Percentiles rank a stretch among this genome's conserved stretches.
Evolutionary conservation across 2,113 vertebrate species (phyloP).

Genomic region (Pygoscelis adeliae): DNA sequence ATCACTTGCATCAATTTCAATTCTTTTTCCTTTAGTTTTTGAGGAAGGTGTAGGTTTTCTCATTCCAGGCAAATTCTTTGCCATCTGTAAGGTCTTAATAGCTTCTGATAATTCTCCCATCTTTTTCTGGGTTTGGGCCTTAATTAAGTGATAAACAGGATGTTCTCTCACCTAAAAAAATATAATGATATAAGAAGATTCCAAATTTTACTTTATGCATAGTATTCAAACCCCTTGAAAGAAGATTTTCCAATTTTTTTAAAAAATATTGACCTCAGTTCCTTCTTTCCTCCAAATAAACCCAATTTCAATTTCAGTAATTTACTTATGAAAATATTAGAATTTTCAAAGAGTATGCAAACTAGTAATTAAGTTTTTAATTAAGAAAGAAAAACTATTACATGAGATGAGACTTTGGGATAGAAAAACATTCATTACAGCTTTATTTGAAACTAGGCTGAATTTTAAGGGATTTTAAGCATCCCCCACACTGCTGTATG

Average conservation of each 20-base stretch:
- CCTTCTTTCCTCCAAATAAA: background rate
- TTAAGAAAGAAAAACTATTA: background rate
- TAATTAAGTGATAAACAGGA: slow-evolving; percentile 94
- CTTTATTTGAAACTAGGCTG: background rate
- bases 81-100: slow-evolving; percentile 93
- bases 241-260: background rate
- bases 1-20: slow-evolving; percentile 82
- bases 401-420: background rate
- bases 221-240: background rate
- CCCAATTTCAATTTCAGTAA: background rate
- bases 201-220: background rate
- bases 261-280: background rate
- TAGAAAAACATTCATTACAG: background rate
- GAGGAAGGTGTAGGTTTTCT: slow-evolving; percentile 75
- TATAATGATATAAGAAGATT: background rate
- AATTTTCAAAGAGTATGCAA: background rate
- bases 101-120: slow-evolving; percentile 88
- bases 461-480: background rate
- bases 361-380: background rate
- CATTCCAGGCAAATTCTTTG: slow-evolving; percentile 90
- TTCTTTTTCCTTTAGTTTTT: slow-evolving; percentile 81
- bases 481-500: background rate
- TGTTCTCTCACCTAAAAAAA: slow-evolving; percentile 86
- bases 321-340: background rate
- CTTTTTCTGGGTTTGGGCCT: slow-evolving; percentile 91